phyloP scores from a whole-genome alignment of 1,140 invertebrate genomes.

The Pemphigus obesinymphae region DNA sequence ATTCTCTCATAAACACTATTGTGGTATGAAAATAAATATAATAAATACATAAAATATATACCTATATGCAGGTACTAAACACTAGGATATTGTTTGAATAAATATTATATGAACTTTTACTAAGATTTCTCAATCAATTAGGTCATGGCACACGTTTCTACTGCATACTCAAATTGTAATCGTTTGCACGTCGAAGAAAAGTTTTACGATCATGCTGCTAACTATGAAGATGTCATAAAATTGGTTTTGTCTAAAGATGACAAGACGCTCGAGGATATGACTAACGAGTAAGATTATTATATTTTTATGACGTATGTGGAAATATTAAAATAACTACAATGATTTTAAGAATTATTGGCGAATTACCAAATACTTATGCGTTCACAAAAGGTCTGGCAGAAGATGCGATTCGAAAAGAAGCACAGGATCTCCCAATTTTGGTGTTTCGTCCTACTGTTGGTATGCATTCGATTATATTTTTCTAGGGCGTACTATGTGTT shows the following conservation, averaged over 20 bases:
- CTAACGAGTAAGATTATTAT: constrained; percentile 52
- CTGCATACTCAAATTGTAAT: constrained; percentile 65
- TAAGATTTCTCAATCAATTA: constrained; percentile 40
- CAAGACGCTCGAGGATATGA: constrained; percentile 53
- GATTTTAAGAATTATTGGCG: constrained; percentile 55
- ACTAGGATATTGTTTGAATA: not conserved
- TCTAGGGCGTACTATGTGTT: not conserved
- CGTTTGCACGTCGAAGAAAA: constrained; percentile 59
- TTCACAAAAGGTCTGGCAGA: constrained; percentile 66
- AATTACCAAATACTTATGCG: constrained; percentile 65
- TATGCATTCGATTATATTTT: constrained; percentile 47
- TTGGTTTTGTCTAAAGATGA: constrained; percentile 53
- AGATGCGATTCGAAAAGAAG: constrained; percentile 55
- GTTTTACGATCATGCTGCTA: constrained; percentile 54
- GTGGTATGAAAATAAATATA: not conserved
- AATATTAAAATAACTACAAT: not conserved
- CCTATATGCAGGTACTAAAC: too few species aligned
- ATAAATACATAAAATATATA: not conserved
- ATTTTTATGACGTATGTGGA: not conserved
- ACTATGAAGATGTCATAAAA: constrained; percentile 53
- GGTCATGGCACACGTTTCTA: constrained; percentile 63
- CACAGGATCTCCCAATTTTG: constrained; percentile 57
- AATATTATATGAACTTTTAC: not conserved
- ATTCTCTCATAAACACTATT: not conserved
- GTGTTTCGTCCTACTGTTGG: constrained; percentile 57